Conservation (phyloP, 2,797 vertebrate species). For the Adrianichthys oophorus region DNA sequence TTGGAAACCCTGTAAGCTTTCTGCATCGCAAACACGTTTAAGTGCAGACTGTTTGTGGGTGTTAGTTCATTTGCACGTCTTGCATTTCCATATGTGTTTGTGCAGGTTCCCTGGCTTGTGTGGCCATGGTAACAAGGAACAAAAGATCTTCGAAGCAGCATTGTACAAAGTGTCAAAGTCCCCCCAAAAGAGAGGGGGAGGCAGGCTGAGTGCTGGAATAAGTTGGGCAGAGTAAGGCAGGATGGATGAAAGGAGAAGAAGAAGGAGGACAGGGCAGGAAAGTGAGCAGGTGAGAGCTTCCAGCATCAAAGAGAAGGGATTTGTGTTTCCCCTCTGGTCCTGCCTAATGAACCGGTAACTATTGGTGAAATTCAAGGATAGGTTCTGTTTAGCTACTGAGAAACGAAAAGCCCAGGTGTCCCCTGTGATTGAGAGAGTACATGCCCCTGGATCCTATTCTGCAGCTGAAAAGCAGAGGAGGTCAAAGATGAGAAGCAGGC, state of each 20-base stretch:
- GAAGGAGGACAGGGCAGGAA: conserved; percentile 3
- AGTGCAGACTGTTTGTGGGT: conserved; percentile 2
- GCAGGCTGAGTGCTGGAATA: conserved; percentile 17
- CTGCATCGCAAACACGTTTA: conserved; percentile 7
- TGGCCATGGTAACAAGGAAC: conserved; percentile 8
- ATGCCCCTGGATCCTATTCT: background rate
- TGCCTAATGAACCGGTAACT: conserved; percentile 23
- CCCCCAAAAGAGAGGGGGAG: conserved; percentile 16
- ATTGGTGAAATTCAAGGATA: conserved; percentile 26
- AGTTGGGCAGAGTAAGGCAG: conserved; percentile 1
- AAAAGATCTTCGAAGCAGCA: background rate
- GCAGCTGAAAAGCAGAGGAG: background rate
- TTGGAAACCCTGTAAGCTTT: conserved; percentile 1
- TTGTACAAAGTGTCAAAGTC: conserved; percentile 20
- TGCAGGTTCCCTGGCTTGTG: conserved; percentile 9
- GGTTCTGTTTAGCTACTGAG: conserved; percentile 14
- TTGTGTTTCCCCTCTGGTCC: conserved; percentile 19
- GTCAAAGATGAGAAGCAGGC: conserved; percentile 20
- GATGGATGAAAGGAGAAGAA: conserved; percentile 26
- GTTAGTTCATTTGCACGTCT: conserved; percentile 4
- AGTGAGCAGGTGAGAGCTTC: conserved; percentile 35
- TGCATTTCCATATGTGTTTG: conserved; percentile 4
- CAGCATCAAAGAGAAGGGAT: conserved; percentile 28
- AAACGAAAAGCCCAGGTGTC: conserved; percentile 1
- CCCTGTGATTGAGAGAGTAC: background rate